Conservation (phyloP, 30 jellyfish, hydroid and myxozoan genomes). For the Aurelia aurita complex sp. Pacific region DNA sequence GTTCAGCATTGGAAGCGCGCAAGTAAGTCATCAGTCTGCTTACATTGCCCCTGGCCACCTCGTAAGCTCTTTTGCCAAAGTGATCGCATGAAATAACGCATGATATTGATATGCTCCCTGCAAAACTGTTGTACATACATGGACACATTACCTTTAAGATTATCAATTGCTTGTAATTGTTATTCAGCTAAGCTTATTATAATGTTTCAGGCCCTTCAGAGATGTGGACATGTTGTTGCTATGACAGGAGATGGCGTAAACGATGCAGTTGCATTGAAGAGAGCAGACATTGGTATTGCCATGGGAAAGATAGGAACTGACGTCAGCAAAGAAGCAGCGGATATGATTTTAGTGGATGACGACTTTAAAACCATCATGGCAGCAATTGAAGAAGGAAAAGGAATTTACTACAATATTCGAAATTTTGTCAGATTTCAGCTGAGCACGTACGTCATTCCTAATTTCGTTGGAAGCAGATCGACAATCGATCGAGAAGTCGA, state of each 20-base stretch:
- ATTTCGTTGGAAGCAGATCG: too few species aligned
- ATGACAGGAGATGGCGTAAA: constrained; percentile 99
- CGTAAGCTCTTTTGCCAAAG: too few species aligned
- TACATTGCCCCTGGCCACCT: too few species aligned
- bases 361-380: constrained; percentile 90
- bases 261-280: constrained; percentile 93
- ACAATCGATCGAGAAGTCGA: too few species aligned
- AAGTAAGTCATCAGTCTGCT: too few species aligned
- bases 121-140: too few species aligned
- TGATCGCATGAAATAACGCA: too few species aligned
- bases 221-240: constrained; percentile 93
- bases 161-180: too few species aligned
- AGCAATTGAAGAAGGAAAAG: constrained; percentile 97
- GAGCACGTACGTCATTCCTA: constrained; percentile 84
- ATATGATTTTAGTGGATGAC: constrained; percentile 91
- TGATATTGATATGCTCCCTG: too few species aligned
- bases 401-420: constrained; percentile 86
- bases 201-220: constrained; percentile 75
- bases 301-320: constrained; percentile 98
- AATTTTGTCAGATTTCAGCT: constrained; percentile 96
- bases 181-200: not conserved
- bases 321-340: constrained; percentile 99
- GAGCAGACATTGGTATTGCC: constrained; percentile 96
- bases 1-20: too few species aligned
- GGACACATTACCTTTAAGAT: too few species aligned